phyloP scores from a whole-genome alignment of 2,113 vertebrate species.

The Aspidoscelis tigris region DNA sequence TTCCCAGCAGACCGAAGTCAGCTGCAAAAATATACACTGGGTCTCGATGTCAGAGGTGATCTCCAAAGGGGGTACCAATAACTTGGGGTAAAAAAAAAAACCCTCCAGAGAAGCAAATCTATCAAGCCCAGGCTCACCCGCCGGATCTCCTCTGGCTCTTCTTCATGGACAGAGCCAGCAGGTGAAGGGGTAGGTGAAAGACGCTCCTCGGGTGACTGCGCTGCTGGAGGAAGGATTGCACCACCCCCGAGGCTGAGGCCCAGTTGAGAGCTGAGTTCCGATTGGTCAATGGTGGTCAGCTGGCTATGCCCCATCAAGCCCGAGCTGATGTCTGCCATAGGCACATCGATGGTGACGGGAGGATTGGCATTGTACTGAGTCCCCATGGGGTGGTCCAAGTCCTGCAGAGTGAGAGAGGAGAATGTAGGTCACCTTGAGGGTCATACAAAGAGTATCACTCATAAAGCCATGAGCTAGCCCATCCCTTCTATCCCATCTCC shows the following conservation, averaged over 20 bases:
- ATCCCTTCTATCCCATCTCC: neutral
- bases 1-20: no score
- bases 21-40: neutral
- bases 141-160: constrained; percentile 88
- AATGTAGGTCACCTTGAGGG: no score
- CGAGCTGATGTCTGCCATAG: constrained; percentile 84
- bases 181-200: constrained; percentile 85
- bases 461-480: neutral
- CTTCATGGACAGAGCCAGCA: constrained; percentile 86
- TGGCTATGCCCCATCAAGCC: constrained; percentile 84
- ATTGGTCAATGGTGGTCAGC: constrained; percentile 92
- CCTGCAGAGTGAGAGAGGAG: constrained; percentile 65
- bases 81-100: neutral
- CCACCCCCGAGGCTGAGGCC: constrained; percentile 86
- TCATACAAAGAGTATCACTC: no score
- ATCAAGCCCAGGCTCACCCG: constrained; percentile 68
- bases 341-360: constrained; percentile 88
- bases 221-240: constrained; percentile 75
- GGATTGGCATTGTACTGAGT: constrained; percentile 88
- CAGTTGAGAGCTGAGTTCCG: constrained; percentile 89
- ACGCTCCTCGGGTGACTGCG: constrained; percentile 84
- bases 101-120: no score
- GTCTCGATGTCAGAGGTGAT: neutral
- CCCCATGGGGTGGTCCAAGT: constrained; percentile 87
- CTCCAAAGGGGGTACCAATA: neutral